Percentiles rank a stretch among this genome's conserved stretches.
Evolutionary conservation across 2,113 vertebrate species (phyloP).

Genomic region (Hepsetus odoe): DNA sequence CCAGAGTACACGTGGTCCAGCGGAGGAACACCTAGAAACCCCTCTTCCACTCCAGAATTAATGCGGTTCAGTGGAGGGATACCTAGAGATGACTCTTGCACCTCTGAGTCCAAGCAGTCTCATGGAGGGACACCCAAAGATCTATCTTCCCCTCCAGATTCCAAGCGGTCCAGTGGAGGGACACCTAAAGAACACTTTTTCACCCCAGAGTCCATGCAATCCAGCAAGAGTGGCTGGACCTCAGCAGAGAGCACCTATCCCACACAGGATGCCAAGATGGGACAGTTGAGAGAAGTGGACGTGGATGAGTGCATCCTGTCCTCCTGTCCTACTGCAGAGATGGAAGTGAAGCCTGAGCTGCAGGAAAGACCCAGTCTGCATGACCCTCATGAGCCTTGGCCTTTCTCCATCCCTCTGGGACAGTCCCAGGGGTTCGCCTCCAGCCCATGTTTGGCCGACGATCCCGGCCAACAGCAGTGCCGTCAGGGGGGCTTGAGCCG

Average conservation of each 20-base stretch:
- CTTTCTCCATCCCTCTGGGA: background rate
- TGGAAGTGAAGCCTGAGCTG: background rate
- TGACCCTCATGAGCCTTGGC: conserved; percentile 27
- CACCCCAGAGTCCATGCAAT: too few species aligned
- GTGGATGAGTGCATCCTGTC: conserved; percentile 30
- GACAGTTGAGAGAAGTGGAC: conserved; percentile 50
- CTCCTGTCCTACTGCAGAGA: conserved; percentile 14
- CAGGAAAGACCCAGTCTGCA: background rate
- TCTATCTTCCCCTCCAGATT: conserved; percentile 1
- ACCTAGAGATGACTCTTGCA: too few species aligned
- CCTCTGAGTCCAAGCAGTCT: too few species aligned
- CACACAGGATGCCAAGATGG: conserved; percentile 30
- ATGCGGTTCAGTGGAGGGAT: too few species aligned
- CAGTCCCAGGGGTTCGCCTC: conserved; percentile 46
- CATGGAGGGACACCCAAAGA: background rate
- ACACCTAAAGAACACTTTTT: too few species aligned
- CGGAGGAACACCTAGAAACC: too few species aligned
- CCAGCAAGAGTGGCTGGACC: too few species aligned
- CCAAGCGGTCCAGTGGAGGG: conserved; percentile 34
- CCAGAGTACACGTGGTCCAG: too few species aligned
- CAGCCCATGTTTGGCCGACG: conserved; percentile 45
- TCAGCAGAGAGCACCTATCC: too few species aligned
- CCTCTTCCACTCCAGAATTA: too few species aligned
- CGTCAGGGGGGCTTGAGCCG: conserved; percentile 19
- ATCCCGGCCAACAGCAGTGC: background rate